Evolutionary conservation across 2,113 vertebrate genomes (phyloP).

Genomic region (Pedetes capensis): DNA sequence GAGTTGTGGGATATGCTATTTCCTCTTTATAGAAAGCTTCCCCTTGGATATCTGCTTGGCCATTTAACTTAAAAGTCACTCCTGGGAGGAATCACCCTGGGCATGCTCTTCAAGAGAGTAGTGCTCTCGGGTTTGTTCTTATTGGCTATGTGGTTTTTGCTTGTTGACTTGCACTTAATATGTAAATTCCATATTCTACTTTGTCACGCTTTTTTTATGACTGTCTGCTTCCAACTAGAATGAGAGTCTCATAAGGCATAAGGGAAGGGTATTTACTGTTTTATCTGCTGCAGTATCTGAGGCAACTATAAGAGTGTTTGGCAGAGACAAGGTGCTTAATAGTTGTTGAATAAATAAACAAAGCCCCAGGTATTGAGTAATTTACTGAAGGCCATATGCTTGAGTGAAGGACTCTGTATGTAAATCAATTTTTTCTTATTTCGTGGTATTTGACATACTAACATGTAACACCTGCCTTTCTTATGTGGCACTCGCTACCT

Average conservation of each 20-base stretch:
- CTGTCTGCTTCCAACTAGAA: not conserved
- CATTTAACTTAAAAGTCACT: no score
- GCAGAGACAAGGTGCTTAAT: not conserved
- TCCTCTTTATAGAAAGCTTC: not conserved
- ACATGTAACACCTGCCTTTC: not conserved
- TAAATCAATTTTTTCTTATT: not conserved
- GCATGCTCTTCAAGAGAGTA: not conserved
- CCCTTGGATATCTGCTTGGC: not conserved
- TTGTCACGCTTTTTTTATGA: not conserved
- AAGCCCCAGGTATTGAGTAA: not conserved
- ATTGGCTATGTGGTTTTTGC: not conserved
- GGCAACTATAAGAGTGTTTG: not conserved
- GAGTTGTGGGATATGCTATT: not conserved
- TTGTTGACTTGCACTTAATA: not conserved
- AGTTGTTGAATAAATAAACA: not conserved
- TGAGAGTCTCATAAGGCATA: not conserved
- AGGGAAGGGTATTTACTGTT: not conserved
- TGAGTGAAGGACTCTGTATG: not conserved
- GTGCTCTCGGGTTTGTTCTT: not conserved
- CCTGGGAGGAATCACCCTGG: no score
- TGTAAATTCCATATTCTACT: not conserved
- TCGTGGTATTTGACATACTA: not conserved
- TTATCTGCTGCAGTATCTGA: not conserved
- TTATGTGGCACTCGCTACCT: not conserved
- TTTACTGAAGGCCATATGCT: not conserved